Base-by-base conservation (phyloP, 2,113 vertebrate species). In the Dryoscopus gambensis region DNA sequence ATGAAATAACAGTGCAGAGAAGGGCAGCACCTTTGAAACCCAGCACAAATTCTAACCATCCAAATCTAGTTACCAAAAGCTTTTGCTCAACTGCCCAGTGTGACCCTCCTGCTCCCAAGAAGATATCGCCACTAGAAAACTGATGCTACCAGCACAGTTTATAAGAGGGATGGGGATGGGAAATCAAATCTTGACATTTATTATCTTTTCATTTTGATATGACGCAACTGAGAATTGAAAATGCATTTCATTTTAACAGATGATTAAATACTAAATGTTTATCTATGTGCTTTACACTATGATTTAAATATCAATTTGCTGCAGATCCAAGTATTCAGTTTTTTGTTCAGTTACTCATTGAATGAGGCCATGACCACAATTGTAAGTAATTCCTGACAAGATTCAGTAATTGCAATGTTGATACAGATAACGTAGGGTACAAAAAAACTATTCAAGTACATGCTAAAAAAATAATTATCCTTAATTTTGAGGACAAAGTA, bases 221-320 rank as follows among this genome's bases (percentile, higher is more conserved):
- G 46, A 95, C 89, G 76, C 35, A 0, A 96, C 31, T 73, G 84
- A 95, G 84, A 95, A 92, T 47, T 91, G 83, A 94, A 92, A 92
- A 87, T 87, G 81, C 84, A 97, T 95, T 98, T 97, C 84, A 94
- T 96, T 96, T 96, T 93, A 97, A 95, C 89, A 96, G 84, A 96
- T 95, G 71, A 96, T 94, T 96, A 96, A 96, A 95, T 95, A 94
- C 83, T 84, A 95, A 94, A 90, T 96, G 86, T 92, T 95, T 98
- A 97, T 96, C 95, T 88, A 95, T 83, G 95, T 96, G 92, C 57
- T 95, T 97, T 94, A 94, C 7, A 73, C 60, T 85, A 78, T 65
- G 77, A 97, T 89, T 95, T 74, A 95, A 95, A 96, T 80, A 75
- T 64, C 82, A 94, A 86, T 94, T 96, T 92, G 79, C 73, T 86